Conservation (phyloP, 1,140 invertebrate species). For the Eufriesea mexicana region DNA sequence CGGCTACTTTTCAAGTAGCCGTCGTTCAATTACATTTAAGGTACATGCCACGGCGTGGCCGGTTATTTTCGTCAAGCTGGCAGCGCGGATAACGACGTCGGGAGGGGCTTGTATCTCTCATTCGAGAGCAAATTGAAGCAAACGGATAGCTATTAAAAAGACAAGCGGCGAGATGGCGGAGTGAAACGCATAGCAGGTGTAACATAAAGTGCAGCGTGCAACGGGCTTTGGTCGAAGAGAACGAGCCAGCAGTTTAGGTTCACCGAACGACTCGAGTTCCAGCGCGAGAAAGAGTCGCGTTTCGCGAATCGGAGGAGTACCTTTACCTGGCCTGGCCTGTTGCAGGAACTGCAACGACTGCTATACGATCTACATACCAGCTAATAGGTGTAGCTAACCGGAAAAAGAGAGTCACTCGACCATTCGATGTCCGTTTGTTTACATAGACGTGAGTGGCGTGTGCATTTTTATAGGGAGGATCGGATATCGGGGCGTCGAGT, state of each 20-base stretch:
- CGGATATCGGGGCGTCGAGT: conserved; percentile 53
- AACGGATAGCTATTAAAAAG: conserved; percentile 18
- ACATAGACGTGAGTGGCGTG: conserved; percentile 54
- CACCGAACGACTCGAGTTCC: conserved; percentile 50
- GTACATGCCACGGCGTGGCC: no score
- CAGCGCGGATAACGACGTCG: neutral
- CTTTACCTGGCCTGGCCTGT: conserved; percentile 28
- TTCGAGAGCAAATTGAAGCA: conserved; percentile 8
- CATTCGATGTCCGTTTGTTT: conserved; percentile 60
- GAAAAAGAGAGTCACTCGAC: conserved; percentile 60
- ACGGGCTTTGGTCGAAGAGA: conserved; percentile 11
- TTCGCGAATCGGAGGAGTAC: conserved; percentile 48
- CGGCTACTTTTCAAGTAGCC: no score
- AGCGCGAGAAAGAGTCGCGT: conserved; percentile 49
- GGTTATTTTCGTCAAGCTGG: neutral
- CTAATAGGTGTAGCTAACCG: conserved; percentile 58
- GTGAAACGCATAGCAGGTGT: conserved; percentile 27
- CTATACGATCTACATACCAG: conserved; percentile 59
- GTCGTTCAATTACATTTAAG: neutral
- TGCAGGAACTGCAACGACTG: conserved; percentile 47
- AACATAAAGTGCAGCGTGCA: conserved; percentile 26
- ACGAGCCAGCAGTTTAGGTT: conserved; percentile 34
- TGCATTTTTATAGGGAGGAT: conserved; percentile 57
- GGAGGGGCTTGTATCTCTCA: neutral
- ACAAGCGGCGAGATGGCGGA: neutral